A percentile compares a stretch with the other conserved stretches of the same genome.
Evolutionary conservation across 1,140 invertebrate species (phyloP).

Genomic region (Lordiphosa stackelbergi): DNA sequence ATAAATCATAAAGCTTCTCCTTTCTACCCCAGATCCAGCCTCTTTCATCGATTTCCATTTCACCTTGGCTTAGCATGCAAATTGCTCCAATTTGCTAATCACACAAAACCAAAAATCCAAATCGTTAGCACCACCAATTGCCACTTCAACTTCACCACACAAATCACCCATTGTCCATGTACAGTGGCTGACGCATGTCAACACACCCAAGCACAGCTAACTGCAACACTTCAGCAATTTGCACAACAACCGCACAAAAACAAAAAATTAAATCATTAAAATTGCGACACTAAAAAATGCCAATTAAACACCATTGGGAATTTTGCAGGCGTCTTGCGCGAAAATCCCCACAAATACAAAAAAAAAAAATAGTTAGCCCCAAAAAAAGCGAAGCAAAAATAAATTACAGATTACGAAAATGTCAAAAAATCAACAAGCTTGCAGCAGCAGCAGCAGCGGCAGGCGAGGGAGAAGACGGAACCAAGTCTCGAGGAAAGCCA

Average conservation of each 20-base stretch:
- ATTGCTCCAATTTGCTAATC: conserved; percentile 46
- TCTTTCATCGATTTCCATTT: background rate
- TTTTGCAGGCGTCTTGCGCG: conserved; percentile 11
- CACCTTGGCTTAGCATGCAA: conserved; percentile 5
- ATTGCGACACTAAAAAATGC: conserved; percentile 55
- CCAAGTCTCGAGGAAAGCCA: conserved; percentile 47
- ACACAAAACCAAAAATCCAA: conserved; percentile 14
- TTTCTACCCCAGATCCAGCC: too few species aligned
- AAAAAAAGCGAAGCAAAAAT: conserved; percentile 16
- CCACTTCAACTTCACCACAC: conserved; percentile 22
- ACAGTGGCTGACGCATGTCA: conserved; percentile 48
- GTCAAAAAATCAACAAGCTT: conserved; percentile 24
- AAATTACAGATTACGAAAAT: conserved; percentile 24
- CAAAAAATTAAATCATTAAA: conserved; percentile 53
- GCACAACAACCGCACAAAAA: conserved; percentile 21
- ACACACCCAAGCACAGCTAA: conserved; percentile 28
- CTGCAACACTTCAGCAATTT: conserved; percentile 39
- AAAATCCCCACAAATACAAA: background rate
- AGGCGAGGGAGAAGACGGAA: conserved; percentile 31
- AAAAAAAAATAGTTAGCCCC: conserved; percentile 26
- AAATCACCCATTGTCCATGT: conserved; percentile 39
- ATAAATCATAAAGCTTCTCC: too few species aligned
- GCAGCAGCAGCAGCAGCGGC: background rate
- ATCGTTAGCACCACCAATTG: conserved; percentile 38
- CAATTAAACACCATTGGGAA: conserved; percentile 60